Base-by-base conservation (phyloP, 2,113 vertebrate species). In the Struthidea cinerea region DNA sequence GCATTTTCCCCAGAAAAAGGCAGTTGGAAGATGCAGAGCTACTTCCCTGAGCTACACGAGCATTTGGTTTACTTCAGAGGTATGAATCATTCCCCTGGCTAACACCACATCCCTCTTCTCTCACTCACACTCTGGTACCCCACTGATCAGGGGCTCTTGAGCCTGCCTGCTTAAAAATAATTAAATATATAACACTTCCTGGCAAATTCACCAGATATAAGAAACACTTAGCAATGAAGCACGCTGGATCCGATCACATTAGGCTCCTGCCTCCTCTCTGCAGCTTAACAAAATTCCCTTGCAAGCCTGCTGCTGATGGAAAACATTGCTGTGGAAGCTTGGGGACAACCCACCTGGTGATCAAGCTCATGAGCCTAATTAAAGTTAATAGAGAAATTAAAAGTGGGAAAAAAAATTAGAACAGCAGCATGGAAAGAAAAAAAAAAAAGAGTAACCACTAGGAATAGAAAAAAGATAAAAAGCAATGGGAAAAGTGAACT, bases 331-430 rank as follows among this genome's bases (percentile, higher is more conserved):
- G 65, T 88, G 96, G 96, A 94, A 96, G 91, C 93, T 92, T 95
- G 92, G 94, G 97, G 96, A 97, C 97, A 98, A 97, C 68, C 94
- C 96, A 98, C 98, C 97, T 98, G 97, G 96, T 96, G 94, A 96
- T 94, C 81, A 96, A 97, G 90, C 96, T 96, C 98, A 92, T 55
- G 95, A 97, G 97, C 67, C 86, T 97, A 97, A 98, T 98, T 97
- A 97, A 97, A 96, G 90, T 95, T 96, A 98, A 96, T 86, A 97
- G 87, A 97, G 93, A 97, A 97, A 97, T 97, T 95, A 96, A 94
- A 96, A 97, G 91, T 91, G 91, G 83, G 87, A 3, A 84, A 91
- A 47, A 96, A 94, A 93, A 93, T 70, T 80, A 63, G 80, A 93
- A 94, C 1, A 1, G 82, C n/a, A 63, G 35, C 18, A 1, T 33